Evolutionary conservation across 1,140 invertebrate species (phyloP), one percentile per base, ranked within the genome.

Genomic region (Alviniconcha marisindica): DNA sequence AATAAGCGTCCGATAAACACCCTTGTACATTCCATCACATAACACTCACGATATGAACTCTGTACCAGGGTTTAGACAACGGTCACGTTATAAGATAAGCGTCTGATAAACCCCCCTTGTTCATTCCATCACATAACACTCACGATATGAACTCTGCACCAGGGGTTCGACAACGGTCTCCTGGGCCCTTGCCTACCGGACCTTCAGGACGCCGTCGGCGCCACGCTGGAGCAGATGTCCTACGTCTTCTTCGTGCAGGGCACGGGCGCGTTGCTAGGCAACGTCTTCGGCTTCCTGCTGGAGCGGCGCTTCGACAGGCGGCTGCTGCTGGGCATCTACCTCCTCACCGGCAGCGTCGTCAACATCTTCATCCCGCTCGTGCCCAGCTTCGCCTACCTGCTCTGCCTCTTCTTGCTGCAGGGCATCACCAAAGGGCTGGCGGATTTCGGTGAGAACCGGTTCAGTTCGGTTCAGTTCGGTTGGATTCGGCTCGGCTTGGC

Each of bases 101-200:
- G n/a, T n/a, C n/a, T n/a, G n/a, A n/a, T n/a, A n/a, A n/a, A n/a
- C n/a, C n/a, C n/a, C n/a, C n/a, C n/a, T n/a, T n/a, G n/a, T n/a
- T n/a, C n/a, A n/a, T n/a, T n/a, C n/a, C n/a, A 54, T 54, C n/a
- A n/a, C n/a, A n/a, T n/a, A n/a, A n/a, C n/a, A n/a, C n/a, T n/a
- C n/a, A n/a, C n/a, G 14, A n/a, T 66, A 28, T 66, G 60, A 7
- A 51, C 24, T 54, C 24, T 42, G 38, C 42, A 42, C n/a, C 60
- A 82, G 84, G 81, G 79, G 10, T 82, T 82, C 21, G 66, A 85
- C 80, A 82, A 82, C 38, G 83, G 77, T 33, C 63, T 84, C 14
- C 48, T 84, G 21, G 83, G 83, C 21, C 83, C 83, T 28, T 74
- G 69, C 54, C 71, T 84, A 33, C 66, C 73, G 40, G 83, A 84